phyloP scores from a whole-genome alignment of 2,113 vertebrate species.

The Anas platyrhynchos region DNA sequence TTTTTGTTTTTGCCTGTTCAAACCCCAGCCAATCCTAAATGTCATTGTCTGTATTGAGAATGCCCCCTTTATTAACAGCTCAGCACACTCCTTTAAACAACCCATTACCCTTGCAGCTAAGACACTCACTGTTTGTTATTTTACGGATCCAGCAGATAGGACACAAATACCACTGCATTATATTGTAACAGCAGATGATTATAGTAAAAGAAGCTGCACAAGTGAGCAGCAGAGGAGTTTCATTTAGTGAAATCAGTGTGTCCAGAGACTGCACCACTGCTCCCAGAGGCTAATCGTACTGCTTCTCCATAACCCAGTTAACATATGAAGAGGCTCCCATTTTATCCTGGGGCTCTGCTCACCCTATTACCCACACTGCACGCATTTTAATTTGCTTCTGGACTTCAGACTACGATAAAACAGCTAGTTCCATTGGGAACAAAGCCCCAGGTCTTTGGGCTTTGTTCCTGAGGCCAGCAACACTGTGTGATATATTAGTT shows the following conservation, averaged over 20 bases:
- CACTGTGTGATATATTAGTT: neutral
- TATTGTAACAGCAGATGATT: neutral
- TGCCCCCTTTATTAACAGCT: neutral
- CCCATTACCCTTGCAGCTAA: neutral
- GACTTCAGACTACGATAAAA: neutral
- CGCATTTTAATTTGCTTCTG: neutral
- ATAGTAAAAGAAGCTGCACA: neutral
- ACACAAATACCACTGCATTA: neutral
- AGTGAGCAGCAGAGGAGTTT: neutral
- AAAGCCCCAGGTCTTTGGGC: neutral
- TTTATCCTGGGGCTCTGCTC: neutral
- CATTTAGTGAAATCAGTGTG: neutral
- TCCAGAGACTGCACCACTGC: neutral
- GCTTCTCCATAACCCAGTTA: neutral
- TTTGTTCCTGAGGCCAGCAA: neutral
- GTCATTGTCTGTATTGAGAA: neutral
- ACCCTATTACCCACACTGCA: neutral
- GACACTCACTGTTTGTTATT: neutral
- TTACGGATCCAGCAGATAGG: neutral
- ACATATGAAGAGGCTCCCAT: neutral
- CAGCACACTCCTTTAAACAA: neutral
- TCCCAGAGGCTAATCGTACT: neutral
- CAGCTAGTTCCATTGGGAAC: neutral
- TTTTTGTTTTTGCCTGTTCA: neutral
- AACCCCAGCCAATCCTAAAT: neutral